These are phyloP conservation scores for Epirrhoe alternata DNA, from an alignment of 2,888 invertebrate genomes.

Conservation along the genomic window DNA sequence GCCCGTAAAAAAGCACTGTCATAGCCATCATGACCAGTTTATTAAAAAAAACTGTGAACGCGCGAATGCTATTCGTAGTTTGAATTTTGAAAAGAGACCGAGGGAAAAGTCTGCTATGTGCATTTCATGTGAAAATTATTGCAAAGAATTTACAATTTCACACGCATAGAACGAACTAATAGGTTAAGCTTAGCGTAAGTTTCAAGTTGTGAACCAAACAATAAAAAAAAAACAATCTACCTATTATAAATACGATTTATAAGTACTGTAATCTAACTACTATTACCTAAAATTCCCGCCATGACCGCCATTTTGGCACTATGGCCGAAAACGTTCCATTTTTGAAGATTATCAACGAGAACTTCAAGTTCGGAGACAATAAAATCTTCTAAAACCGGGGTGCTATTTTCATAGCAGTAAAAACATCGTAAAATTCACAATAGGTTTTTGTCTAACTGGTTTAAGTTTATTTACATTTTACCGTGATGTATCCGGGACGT, in stretches of 20 bases:
- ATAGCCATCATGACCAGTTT: slow-evolving; percentile 14
- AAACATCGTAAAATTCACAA: slow-evolving; percentile 39
- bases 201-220: too few species aligned
- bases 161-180: too few species aligned
- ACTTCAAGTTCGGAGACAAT: slow-evolving; percentile 40
- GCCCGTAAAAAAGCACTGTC: slow-evolving; percentile 27
- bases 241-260: too few species aligned
- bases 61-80: slow-evolving; percentile 21
- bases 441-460: slow-evolving; percentile 20
- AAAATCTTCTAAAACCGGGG: slow-evolving; percentile 53
- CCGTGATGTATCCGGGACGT: neutral
- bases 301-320: neutral
- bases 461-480: neutral
- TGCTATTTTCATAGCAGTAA: slow-evolving; percentile 39
- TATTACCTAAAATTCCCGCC: too few species aligned
- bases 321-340: neutral
- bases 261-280: too few species aligned
- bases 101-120: too few species aligned
- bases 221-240: too few species aligned
- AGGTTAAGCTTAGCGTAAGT: too few species aligned
- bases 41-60: slow-evolving; percentile 21
- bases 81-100: slow-evolving; percentile 30
- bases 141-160: too few species aligned
- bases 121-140: too few species aligned
- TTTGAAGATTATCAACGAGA: slow-evolving; percentile 24